Percentiles rank a stretch among this genome's conserved stretches.
phyloP scores from a whole-genome alignment of 64 coral and sea anemone genomes.

The Pocillopora damicornis region DNA sequence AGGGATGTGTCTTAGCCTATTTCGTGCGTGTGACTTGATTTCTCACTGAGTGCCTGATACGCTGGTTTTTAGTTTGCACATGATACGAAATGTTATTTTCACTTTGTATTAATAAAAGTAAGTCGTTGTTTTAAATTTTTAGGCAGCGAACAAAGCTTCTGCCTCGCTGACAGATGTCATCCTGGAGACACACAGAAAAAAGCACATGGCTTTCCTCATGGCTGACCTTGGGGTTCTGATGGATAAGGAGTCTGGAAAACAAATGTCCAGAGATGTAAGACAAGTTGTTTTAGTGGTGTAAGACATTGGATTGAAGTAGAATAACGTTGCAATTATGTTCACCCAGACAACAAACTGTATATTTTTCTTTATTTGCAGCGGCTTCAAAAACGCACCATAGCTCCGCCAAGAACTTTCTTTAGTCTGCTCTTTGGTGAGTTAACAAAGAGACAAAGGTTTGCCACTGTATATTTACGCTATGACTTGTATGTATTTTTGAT shows the following conservation, averaged over 20 bases:
- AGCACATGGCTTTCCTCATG: slow-evolving; percentile 97
- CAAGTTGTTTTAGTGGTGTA: background rate
- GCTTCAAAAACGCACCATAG: slow-evolving; percentile 61
- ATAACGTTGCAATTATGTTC: background rate
- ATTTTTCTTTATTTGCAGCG: slow-evolving; percentile 46
- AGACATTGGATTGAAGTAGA: background rate
- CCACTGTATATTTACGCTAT: no score
- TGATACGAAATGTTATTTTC: no score
- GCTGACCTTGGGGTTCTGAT: slow-evolving; percentile 87
- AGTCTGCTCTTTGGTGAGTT: slow-evolving; percentile 83
- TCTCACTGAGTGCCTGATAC: no score
- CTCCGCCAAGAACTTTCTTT: slow-evolving; percentile 78
- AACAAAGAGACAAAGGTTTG: background rate
- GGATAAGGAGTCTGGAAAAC: slow-evolving; percentile 82
- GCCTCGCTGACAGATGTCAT: slow-evolving; percentile 94
- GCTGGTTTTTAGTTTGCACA: no score
- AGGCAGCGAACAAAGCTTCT: slow-evolving; percentile 84
- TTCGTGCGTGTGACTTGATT: no score
- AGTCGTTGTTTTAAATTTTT: background rate
- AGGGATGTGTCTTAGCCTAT: no score
- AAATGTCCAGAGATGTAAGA: slow-evolving; percentile 79
- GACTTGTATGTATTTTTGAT: no score
- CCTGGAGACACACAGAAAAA: slow-evolving; percentile 95
- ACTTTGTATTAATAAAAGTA: no score
- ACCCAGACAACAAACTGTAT: background rate